Base-by-base conservation (phyloP, 2,797 vertebrate species). In the Arctocebus calabarensis region DNA sequence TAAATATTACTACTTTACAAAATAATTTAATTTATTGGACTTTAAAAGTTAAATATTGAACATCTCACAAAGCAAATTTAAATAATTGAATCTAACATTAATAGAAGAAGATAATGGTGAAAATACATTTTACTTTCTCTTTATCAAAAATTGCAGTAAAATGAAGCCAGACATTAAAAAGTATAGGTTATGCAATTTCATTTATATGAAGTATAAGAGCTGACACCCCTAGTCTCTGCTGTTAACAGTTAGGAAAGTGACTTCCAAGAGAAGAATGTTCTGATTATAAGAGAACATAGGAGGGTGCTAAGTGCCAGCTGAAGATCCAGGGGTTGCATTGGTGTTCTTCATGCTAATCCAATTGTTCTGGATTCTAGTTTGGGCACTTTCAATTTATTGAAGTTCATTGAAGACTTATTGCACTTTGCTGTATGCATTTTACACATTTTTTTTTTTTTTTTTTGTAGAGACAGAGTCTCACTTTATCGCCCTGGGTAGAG, bases 11-110 rank as follows among this genome's bases (percentile, higher is more conserved):
- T 85, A 91, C 93, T 96, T 91, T 32, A 91, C 93, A 83, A 96
- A 93, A 84, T 85, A 86, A 88, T 91, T 75, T n/a, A 64, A 90
- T 91, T 75, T n/a, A 64, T 23, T 88, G 40, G 25, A 59, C n/a
- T 92, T 95, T 91, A 90, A 97, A 97, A 96, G 81, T 92, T 92
- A 93, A 97, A 86, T 92, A 75, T 52, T 86, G 40, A 86, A 81
- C 94, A 89, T 40, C 61, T 94, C 84, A 84, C 40, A 90, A 95
- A 92, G 83, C 92, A 88, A 94, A 95, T 94, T 88, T 95, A 94
- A 95, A 95, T 94, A 96, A 94, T 86, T 96, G 74, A 95, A 84
- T 84, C 75, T 73, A 90, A 70, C 7, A 14, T 94, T 84, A 85
- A 86, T 59, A 74, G 57, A 81, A 34, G 88, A 48, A 86, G 40